These are phyloP conservation scores for Chaitophorus viminalis DNA, from an alignment of 2,888 invertebrate species.

Conservation along the genomic window DNA sequence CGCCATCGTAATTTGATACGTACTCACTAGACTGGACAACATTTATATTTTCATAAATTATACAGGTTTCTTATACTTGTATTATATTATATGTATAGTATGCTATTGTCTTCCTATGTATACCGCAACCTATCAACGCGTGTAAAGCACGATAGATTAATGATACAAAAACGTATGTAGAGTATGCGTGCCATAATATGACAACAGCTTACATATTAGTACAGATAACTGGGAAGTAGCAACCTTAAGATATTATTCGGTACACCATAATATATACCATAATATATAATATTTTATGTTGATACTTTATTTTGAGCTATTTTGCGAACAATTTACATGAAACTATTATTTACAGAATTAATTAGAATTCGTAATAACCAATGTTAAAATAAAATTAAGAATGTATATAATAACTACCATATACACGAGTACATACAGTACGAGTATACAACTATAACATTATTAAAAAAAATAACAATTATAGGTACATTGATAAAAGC, in stretches of 20 bases:
- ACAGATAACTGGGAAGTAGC: background rate
- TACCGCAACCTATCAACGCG: conserved; percentile 9
- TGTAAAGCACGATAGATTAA: conserved; percentile 23
- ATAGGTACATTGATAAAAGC: too few relatives aligned
- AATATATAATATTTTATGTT: too few relatives aligned
- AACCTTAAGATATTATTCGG: background rate
- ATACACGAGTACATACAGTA: too few relatives aligned
- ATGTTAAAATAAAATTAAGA: background rate
- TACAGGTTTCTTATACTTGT: conserved; percentile 48
- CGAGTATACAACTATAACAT: background rate
- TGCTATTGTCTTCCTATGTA: background rate
- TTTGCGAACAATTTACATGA: background rate
- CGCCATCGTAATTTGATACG: conserved; percentile 45
- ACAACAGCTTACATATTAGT: background rate
- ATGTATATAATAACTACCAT: background rate
- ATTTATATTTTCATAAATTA: conserved; percentile 58
- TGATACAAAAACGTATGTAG: conserved; percentile 4
- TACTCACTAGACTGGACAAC: conserved; percentile 51
- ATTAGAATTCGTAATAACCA: background rate
- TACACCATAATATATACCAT: background rate
- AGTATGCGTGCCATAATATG: background rate
- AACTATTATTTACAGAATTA: background rate
- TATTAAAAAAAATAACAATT: background rate
- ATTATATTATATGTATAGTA: background rate
- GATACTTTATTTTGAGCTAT: background rate